phyloP scores from a whole-genome alignment of 2,888 invertebrate species.

The Molorchus minor region DNA sequence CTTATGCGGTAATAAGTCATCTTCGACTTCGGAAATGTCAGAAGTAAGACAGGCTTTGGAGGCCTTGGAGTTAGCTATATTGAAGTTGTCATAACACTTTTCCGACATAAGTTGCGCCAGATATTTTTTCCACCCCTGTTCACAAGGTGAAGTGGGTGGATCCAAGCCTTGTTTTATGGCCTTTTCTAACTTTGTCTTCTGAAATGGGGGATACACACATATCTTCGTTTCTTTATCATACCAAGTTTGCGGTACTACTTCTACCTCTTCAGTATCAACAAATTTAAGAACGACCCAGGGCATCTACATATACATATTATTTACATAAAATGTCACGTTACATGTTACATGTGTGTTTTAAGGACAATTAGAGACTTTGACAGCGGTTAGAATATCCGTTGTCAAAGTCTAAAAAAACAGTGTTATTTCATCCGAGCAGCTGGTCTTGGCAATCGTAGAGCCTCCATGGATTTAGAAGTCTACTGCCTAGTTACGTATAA shows the following conservation, averaged over 20 bases:
- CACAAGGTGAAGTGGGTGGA: not conserved
- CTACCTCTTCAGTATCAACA: slow-evolving; percentile 8
- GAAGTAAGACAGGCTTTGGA: slow-evolving; percentile 9
- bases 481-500: too few relatives aligned
- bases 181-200: not conserved
- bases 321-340: not conserved
- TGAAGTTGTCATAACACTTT: not conserved
- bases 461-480: too few relatives aligned
- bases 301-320: not conserved
- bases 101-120: not conserved
- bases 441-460: too few relatives aligned
- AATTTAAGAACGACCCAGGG: slow-evolving; percentile 9
- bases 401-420: too few relatives aligned
- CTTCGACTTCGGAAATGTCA: slow-evolving; percentile 3
- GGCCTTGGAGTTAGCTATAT: not conserved
- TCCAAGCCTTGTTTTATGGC: slow-evolving; percentile 9
- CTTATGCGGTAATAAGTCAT: not conserved
- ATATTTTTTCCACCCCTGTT: not conserved
- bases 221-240: not conserved
- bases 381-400: too few relatives aligned
- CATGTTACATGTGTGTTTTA: not conserved
- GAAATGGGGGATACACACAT: slow-evolving; percentile 3
- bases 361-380: not conserved
- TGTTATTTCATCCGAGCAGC: too few relatives aligned
- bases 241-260: slow-evolving; percentile 6